These are phyloP conservation scores for Lagria hirta DNA, from an alignment of 2,888 invertebrate genomes.

Conservation along the genomic window DNA sequence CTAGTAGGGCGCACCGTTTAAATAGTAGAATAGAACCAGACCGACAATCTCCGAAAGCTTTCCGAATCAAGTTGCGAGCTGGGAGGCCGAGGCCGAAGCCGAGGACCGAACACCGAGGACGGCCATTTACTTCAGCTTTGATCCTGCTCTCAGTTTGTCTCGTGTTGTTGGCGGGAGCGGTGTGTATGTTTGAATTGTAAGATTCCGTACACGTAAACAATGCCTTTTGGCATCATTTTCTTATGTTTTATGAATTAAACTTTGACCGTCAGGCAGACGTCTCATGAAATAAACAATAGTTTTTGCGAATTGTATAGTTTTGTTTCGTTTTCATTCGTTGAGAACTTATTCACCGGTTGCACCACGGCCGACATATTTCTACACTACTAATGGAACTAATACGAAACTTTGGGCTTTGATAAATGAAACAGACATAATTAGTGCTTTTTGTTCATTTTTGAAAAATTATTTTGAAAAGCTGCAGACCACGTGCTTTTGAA, in stretches of 20 bases:
- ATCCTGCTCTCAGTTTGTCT: slow-evolving; percentile 39
- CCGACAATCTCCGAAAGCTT: slow-evolving; percentile 13
- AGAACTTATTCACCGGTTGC: slow-evolving; percentile 2
- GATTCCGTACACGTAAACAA: slow-evolving; percentile 38
- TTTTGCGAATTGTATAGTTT: slow-evolving; percentile 14
- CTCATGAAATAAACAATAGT: slow-evolving; percentile 11
- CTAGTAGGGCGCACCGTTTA: slow-evolving; percentile 15
- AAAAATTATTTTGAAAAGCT: slow-evolving; percentile 10
- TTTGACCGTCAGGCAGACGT: neutral
- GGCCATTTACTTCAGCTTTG: slow-evolving; percentile 37
- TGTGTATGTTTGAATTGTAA: slow-evolving; percentile 15
- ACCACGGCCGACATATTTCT: too few species aligned
- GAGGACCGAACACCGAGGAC: too few species aligned
- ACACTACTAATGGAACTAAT: too few species aligned
- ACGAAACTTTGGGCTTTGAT: neutral
- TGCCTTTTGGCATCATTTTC: slow-evolving; percentile 25
- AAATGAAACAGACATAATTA: slow-evolving; percentile 4
- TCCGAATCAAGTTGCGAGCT: slow-evolving; percentile 27
- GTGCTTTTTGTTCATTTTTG: slow-evolving; percentile 12
- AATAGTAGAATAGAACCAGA: slow-evolving; percentile 18
- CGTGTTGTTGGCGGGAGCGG: slow-evolving; percentile 25
- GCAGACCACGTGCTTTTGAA: slow-evolving; percentile 40
- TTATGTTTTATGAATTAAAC: slow-evolving; percentile 5
- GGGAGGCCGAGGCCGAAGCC: too few species aligned
- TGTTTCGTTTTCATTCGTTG: slow-evolving; percentile 14